Evolutionary conservation across 2,113 vertebrate species (phyloP).

Genomic region (Rhinolophus sinicus): DNA sequence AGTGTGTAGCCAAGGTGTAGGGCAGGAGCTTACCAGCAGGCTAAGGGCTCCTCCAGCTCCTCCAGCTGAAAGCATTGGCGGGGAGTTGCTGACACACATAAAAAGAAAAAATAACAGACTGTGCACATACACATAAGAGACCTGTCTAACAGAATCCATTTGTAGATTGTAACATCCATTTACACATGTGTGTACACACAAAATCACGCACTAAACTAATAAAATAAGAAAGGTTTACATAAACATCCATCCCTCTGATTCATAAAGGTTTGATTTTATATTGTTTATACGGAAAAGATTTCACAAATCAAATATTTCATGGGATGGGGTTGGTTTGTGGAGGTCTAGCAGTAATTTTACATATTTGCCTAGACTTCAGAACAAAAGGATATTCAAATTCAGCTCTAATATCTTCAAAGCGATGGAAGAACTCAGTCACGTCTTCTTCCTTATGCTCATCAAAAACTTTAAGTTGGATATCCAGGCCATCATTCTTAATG

Average conservation of each 20-base stretch:
- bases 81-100: neutral
- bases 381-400: constrained; percentile 98
- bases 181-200: neutral
- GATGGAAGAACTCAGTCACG: constrained; percentile 95
- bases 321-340: neutral
- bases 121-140: neutral
- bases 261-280: constrained; percentile 15
- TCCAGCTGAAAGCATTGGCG: neutral
- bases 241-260: neutral
- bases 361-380: constrained; percentile 20
- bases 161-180: neutral
- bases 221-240: neutral
- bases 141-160: neutral
- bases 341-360: neutral
- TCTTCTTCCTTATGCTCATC: constrained; percentile 98
- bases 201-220: neutral
- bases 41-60: neutral
- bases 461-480: constrained; percentile 98
- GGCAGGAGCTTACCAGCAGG: neutral
- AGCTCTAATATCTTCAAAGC: constrained; percentile 94
- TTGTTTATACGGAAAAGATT: neutral
- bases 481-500: constrained; percentile 94
- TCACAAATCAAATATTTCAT: constrained; percentile 1
- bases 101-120: neutral
- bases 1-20: neutral